Evolutionary conservation across 2,797 vertebrate genomes (phyloP).

Genomic region (Sebastes nivosus): DNA sequence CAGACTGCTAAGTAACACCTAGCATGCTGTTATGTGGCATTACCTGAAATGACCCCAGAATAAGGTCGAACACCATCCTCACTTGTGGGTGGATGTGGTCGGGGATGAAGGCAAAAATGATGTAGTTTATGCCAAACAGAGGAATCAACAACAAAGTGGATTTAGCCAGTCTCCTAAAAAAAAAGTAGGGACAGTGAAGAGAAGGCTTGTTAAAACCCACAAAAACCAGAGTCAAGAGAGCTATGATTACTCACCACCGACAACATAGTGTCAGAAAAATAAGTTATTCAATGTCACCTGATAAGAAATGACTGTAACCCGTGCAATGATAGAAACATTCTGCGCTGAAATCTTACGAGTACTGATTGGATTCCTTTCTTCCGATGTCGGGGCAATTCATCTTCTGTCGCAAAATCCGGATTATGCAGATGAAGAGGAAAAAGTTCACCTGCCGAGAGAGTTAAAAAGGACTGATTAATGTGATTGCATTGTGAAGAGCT

Average conservation of each 20-base stretch:
- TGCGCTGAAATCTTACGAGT: conserved; percentile 85
- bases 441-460: conserved; percentile 88
- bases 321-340: conserved; percentile 7
- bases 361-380: conserved; percentile 92
- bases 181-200: background rate
- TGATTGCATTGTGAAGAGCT: background rate
- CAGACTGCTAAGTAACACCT: background rate
- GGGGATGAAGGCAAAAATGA: conserved; percentile 93
- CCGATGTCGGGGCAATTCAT: conserved; percentile 93
- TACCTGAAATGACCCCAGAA: conserved; percentile 98
- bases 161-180: conserved; percentile 92
- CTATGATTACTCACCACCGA: background rate
- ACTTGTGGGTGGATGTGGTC: conserved; percentile 84
- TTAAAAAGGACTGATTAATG: conserved; percentile 4
- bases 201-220: background rate
- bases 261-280: background rate
- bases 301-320: conserved; percentile 1
- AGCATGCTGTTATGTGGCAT: background rate
- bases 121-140: conserved; percentile 95
- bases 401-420: conserved; percentile 95
- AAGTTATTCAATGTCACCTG: background rate
- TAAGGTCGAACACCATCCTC: conserved; percentile 92
- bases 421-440: conserved; percentile 94
- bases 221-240: background rate
- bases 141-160: conserved; percentile 96